Percentiles rank a stretch among this genome's conserved stretches.
phyloP scores from a whole-genome alignment of 2,113 vertebrate species.

The Hiodon tergisus region DNA sequence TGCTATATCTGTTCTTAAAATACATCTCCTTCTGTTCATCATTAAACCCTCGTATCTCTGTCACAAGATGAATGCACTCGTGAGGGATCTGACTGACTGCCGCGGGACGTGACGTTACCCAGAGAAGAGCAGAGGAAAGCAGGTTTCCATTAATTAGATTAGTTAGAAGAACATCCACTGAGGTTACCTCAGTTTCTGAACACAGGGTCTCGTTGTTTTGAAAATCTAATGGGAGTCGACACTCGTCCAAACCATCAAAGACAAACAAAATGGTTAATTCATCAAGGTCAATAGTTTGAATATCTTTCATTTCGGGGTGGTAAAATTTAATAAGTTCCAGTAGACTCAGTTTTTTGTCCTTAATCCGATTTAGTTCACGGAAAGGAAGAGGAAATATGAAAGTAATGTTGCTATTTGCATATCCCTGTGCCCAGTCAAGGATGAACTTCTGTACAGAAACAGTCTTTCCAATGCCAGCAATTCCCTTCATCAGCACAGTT shows the following conservation, averaged over 20 bases:
- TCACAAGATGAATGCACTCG: constrained; percentile 13
- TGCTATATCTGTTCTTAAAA: constrained; percentile 10
- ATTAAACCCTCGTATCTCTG: constrained; percentile 29
- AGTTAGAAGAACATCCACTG: constrained; percentile 19
- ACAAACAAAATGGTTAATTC: constrained; percentile 48
- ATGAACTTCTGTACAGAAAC: constrained; percentile 22
- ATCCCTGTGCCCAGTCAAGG: constrained; percentile 17
- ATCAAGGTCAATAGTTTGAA: constrained; percentile 2
- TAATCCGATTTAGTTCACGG: constrained; percentile 21
- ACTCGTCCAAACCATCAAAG: constrained; percentile 59
- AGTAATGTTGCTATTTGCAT: constrained; percentile 7
- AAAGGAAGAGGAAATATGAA: constrained; percentile 22
- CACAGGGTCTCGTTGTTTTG: constrained; percentile 39
- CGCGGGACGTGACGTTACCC: constrained; percentile 19
- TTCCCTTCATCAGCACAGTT: constrained; percentile 20
- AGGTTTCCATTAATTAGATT: constrained; percentile 18
- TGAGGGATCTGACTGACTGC: constrained; percentile 16
- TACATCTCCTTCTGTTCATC: constrained; percentile 22
- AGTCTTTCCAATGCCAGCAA: constrained; percentile 21
- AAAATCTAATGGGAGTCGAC: constrained; percentile 49
- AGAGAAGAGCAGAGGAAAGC: constrained; percentile 9
- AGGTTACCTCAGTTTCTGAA: constrained; percentile 15
- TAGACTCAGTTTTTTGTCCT: constrained; percentile 7
- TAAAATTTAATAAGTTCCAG: constrained; percentile 4
- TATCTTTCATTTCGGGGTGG: neutral